Evolutionary conservation across 2,113 vertebrate species (phyloP).

Genomic region (Crotalus helleri): DNA sequence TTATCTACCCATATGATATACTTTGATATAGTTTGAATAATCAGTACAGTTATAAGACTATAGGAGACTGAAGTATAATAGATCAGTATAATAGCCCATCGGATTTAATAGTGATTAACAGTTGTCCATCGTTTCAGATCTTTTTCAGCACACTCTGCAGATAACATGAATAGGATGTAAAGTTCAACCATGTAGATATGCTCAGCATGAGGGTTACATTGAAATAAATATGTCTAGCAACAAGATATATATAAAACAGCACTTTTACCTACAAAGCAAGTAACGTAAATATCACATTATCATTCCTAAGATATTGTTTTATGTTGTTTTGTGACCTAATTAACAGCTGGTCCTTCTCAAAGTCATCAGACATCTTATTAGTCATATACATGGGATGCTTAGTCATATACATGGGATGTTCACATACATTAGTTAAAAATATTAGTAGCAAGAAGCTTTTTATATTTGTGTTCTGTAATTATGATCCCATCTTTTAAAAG

Average conservation of each 20-base stretch:
- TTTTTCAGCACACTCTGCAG: neutral
- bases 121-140: neutral
- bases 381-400: slow-evolving; percentile 19
- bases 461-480: slow-evolving; percentile 54
- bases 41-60: neutral
- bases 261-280: slow-evolving; percentile 42
- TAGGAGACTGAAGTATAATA: neutral
- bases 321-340: slow-evolving; percentile 30
- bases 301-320: slow-evolving; percentile 16
- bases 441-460: slow-evolving; percentile 43
- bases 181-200: neutral
- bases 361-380: slow-evolving; percentile 31
- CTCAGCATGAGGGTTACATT: neutral
- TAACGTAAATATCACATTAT: slow-evolving; percentile 30
- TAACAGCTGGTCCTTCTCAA: slow-evolving; percentile 37
- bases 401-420: slow-evolving; percentile 23
- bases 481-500: slow-evolving; percentile 54
- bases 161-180: neutral
- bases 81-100: neutral
- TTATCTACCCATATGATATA: neutral
- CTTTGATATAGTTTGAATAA: neutral
- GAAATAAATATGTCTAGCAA: neutral
- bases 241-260: neutral
- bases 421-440: slow-evolving; percentile 51
- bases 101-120: neutral